These are phyloP conservation scores for Penaeus japonicus DNA, from an alignment of 1,140 invertebrate species.

Conservation along the genomic window DNA sequence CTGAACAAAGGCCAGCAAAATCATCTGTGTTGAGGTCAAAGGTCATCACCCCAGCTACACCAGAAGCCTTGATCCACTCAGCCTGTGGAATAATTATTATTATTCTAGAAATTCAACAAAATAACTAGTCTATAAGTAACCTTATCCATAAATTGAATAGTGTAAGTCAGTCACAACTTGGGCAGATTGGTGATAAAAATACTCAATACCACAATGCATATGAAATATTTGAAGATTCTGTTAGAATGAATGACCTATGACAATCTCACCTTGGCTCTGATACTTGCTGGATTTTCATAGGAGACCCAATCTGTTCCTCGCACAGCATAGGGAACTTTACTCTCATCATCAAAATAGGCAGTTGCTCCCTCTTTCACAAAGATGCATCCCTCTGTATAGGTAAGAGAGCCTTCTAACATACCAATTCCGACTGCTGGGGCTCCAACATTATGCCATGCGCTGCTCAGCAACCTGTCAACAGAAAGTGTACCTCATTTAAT, in stretches of 20 bases:
- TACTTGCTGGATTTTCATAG: conserved; percentile 81
- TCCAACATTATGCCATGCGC: conserved; percentile 72
- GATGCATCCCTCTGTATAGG: conserved; percentile 74
- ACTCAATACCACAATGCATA: too few relatives aligned
- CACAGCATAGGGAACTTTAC: conserved; percentile 80
- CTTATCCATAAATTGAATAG: neutral
- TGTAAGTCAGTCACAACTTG: neutral
- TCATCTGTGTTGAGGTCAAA: conserved; percentile 62
- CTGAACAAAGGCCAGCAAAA: conserved; percentile 25
- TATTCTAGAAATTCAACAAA: neutral
- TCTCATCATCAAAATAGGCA: conserved; percentile 73
- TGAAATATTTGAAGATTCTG: neutral
- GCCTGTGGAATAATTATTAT: conserved; percentile 45
- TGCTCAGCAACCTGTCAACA: conserved; percentile 71
- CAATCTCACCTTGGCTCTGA: conserved; percentile 73
- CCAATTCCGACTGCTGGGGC: conserved; percentile 77
- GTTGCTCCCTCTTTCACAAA: conserved; percentile 70
- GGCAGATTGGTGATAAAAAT: too few relatives aligned
- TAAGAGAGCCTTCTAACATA: conserved; percentile 75
- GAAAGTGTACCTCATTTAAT: neutral
- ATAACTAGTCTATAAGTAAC: neutral
- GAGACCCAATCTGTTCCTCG: conserved; percentile 84
- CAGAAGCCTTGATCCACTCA: conserved; percentile 49
- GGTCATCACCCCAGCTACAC: conserved; percentile 60
- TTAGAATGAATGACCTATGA: neutral